phyloP scores from a whole-genome alignment of 92 coral and sea anemone species.

The Heliopora coerulea region DNA sequence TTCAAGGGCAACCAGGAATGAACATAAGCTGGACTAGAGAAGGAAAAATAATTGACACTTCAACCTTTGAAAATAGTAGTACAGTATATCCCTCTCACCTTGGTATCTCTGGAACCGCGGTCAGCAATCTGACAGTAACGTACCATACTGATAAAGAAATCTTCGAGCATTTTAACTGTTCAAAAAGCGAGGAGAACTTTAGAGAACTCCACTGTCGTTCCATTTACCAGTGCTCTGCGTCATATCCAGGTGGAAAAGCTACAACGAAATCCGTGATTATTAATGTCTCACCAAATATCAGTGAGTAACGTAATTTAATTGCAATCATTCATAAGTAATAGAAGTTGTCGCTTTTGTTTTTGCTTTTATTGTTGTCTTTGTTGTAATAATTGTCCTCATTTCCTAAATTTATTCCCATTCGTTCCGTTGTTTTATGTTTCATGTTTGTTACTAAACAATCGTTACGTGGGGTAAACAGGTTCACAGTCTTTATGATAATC shows the following conservation, averaged over 20 bases:
- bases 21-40: conserved; percentile 13
- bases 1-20: conserved; percentile 39
- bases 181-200: background rate
- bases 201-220: conserved; percentile 1
- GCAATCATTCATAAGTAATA: too few relatives aligned
- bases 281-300: conserved; percentile 2
- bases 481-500: too few relatives aligned
- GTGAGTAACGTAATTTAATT: background rate
- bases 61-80: background rate
- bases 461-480: too few relatives aligned
- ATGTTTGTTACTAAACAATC: too few relatives aligned
- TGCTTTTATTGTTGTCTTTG: too few relatives aligned
- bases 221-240: conserved; percentile 5
- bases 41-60: background rate
- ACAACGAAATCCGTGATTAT: background rate
- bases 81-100: background rate
- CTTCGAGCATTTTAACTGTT: conserved; percentile 5
- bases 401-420: too few relatives aligned
- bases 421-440: too few relatives aligned
- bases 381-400: too few relatives aligned
- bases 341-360: too few relatives aligned
- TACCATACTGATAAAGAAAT: conserved; percentile 1
- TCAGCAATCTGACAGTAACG: conserved; percentile 6
- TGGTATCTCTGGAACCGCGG: background rate
- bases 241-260: background rate